Conservation (phyloP, 2,888 invertebrate genomes). For the Electrophaes corylata region DNA sequence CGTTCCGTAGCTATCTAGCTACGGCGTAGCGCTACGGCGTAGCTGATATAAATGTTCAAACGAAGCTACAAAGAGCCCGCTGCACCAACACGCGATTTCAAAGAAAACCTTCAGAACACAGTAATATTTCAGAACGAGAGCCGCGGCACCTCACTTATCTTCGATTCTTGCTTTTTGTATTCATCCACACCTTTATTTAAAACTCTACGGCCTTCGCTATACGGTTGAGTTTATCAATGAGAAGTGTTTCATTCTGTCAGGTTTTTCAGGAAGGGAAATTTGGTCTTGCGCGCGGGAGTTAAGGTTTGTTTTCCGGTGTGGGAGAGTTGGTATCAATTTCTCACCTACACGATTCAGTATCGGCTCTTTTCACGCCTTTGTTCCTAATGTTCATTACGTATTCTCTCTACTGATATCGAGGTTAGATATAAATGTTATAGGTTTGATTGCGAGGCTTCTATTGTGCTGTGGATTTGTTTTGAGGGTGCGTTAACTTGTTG, state of each 20-base stretch:
- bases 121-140: conserved; percentile 70
- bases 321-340: conserved; percentile 58
- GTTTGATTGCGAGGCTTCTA: conserved; percentile 65
- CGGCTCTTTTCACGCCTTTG: conserved; percentile 76
- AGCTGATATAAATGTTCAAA: conserved; percentile 49
- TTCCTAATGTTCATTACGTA: conserved; percentile 81
- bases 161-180: conserved; percentile 60
- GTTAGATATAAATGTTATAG: conserved; percentile 76
- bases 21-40: conserved; percentile 20
- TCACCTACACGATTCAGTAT: conserved; percentile 71
- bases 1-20: conserved; percentile 6
- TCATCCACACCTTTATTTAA: conserved; percentile 23
- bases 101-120: conserved; percentile 69
- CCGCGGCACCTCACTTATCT: conserved; percentile 70
- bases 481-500: conserved; percentile 49
- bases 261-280: conserved; percentile 41
- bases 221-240: conserved; percentile 46
- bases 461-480: conserved; percentile 65
- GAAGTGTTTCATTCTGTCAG: conserved; percentile 52
- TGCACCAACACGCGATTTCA: conserved; percentile 59
- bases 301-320: conserved; percentile 46
- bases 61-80: conserved; percentile 54
- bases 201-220: conserved; percentile 34
- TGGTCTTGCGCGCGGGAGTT: conserved; percentile 40
- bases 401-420: conserved; percentile 75